phyloP scores from a whole-genome alignment of 2,888 invertebrate species.

The Lasioglossum villosulum region DNA sequence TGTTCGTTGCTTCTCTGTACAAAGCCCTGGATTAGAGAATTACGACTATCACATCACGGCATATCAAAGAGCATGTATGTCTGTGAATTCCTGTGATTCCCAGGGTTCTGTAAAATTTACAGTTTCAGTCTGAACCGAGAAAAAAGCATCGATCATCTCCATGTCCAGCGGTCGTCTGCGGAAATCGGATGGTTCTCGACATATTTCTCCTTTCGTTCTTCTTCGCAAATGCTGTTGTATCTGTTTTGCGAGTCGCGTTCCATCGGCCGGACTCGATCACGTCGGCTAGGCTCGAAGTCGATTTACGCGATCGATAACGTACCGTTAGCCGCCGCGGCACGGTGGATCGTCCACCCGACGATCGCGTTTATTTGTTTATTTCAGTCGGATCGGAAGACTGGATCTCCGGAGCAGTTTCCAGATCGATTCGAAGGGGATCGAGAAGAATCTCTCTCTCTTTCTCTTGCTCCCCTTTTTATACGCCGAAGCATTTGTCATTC shows the following conservation, averaged over 20 bases:
- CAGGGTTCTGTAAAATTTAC: background rate
- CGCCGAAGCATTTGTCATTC: slow-evolving; percentile 47
- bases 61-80: no score
- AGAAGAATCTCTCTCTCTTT: background rate
- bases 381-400: slow-evolving; percentile 11
- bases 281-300: slow-evolving; percentile 10
- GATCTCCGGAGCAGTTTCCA: background rate
- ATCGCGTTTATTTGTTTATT: slow-evolving; percentile 26
- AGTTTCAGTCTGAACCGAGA: background rate
- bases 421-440: slow-evolving; percentile 25
- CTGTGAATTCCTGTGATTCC: background rate
- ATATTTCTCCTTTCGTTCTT: background rate
- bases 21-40: no score
- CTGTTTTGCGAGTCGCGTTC: background rate
- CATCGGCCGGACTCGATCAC: slow-evolving; percentile 2
- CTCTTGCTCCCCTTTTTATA: slow-evolving; percentile 32
- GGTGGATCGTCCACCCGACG: background rate
- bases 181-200: background rate
- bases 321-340: slow-evolving; percentile 31
- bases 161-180: background rate
- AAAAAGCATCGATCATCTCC: background rate
- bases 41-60: no score
- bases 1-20: no score
- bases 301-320: slow-evolving; percentile 40
- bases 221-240: background rate